A percentile compares a stretch with the other conserved stretches of the same genome.
These are phyloP conservation scores for Pachyramphus minor DNA, from an alignment of 2,113 vertebrate species.

Conservation along the genomic window DNA sequence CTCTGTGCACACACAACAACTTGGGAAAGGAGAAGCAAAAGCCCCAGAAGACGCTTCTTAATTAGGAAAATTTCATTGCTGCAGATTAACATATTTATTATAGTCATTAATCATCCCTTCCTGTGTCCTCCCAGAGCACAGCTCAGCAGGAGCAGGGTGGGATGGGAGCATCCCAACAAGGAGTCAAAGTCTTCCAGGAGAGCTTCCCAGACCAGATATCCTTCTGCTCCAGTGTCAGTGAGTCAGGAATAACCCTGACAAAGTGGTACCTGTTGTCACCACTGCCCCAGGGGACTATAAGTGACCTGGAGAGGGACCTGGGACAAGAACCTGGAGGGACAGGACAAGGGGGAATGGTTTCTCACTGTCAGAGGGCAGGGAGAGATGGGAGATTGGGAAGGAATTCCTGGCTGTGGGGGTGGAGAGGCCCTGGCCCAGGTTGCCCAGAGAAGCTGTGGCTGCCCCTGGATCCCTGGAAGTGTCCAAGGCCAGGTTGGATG, in stretches of 20 bases:
- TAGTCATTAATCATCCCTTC: not conserved
- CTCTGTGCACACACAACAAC: not conserved
- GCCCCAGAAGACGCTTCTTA: not conserved
- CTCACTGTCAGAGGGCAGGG: not conserved
- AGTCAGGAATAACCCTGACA: not conserved
- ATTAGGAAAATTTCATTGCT: slow-evolving; percentile 15
- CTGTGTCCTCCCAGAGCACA: not conserved
- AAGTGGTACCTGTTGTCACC: not conserved
- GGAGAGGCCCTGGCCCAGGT: not conserved
- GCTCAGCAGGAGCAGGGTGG: not conserved
- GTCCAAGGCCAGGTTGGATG: not conserved
- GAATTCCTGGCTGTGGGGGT: not conserved
- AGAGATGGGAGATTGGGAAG: not conserved
- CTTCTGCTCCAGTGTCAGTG: not conserved
- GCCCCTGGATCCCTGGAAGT: not conserved
- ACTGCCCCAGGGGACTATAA: not conserved
- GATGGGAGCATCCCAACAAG: not conserved
- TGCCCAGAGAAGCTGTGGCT: not conserved
- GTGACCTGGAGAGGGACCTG: not conserved
- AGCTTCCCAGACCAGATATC: not conserved
- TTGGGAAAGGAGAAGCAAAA: not conserved
- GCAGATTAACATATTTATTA: slow-evolving; percentile 23
- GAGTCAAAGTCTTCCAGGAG: not conserved
- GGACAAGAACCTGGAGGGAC: fast-evolving
- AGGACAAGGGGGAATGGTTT: not conserved